A percentile compares a stretch with the other conserved stretches of the same genome.
Evolutionary conservation across 2,888 invertebrate genomes (phyloP).

Genomic region (Tolmerus cingulatus): DNA sequence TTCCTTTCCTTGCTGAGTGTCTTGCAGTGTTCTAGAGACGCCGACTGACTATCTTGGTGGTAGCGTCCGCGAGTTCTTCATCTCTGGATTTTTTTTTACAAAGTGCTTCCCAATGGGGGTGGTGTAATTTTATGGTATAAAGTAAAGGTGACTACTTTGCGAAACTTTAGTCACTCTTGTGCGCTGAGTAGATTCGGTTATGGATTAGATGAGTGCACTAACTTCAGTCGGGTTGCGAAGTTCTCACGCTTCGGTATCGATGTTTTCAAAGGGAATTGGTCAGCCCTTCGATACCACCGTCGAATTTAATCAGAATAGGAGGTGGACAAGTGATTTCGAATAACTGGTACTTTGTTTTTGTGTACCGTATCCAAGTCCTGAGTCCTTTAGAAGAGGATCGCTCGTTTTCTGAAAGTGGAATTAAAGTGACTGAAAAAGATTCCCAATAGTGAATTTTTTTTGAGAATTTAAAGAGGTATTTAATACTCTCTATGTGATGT

Average conservation of each 20-base stretch:
- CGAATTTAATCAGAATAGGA: neutral
- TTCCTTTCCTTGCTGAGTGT: neutral
- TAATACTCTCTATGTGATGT: neutral
- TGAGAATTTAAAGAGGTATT: neutral
- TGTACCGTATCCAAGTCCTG: neutral
- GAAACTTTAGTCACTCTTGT: slow-evolving; percentile 46
- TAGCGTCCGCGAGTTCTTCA: neutral
- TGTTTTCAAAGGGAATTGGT: neutral
- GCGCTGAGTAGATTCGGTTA: slow-evolving; percentile 37
- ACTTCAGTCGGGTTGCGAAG: neutral
- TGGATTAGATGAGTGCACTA: neutral
- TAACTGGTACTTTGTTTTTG: neutral
- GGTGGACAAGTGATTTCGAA: slow-evolving; percentile 12
- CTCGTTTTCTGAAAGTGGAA: neutral
- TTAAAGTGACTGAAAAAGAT: neutral
- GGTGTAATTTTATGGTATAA: slow-evolving; percentile 37
- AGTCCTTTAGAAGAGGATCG: neutral
- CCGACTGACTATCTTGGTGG: neutral
- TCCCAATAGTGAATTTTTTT: neutral
- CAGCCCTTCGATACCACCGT: neutral
- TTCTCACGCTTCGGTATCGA: slow-evolving; percentile 6
- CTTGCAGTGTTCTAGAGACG: neutral
- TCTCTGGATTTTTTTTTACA: neutral
- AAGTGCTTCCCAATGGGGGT: neutral
- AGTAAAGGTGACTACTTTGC: slow-evolving; percentile 43